Conservation (phyloP, 2,113 vertebrate species). For the Amia ocellicauda region DNA sequence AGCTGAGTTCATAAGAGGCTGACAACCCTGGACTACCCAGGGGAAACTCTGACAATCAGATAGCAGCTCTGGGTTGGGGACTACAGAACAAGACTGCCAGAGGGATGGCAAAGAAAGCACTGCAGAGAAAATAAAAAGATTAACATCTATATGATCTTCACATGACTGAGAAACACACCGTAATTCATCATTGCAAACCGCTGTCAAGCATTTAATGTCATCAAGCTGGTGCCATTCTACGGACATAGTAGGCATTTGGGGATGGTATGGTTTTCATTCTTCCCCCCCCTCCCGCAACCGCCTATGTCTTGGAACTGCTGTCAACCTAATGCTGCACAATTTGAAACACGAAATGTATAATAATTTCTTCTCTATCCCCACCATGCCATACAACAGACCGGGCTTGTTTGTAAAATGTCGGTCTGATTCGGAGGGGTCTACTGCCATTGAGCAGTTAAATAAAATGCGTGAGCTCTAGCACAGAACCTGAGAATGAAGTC, state of each 20-base stretch:
- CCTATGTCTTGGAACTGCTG: not conserved
- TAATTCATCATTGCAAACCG: not conserved
- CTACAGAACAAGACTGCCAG: not conserved
- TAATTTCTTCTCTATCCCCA: no score
- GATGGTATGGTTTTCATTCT: not conserved
- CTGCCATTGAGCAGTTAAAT: no score
- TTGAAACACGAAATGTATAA: no score
- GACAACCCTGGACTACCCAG: not conserved
- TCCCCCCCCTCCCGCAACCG: not conserved
- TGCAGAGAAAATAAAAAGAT: slow-evolving; percentile 7
- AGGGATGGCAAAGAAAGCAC: slow-evolving; percentile 6
- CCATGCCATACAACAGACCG: no score
- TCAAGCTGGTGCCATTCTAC: not conserved
- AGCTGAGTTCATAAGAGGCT: slow-evolving; percentile 3
- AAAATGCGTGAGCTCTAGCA: no score
- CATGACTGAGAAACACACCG: slow-evolving; percentile 4
- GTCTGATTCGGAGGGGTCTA: no score
- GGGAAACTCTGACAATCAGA: not conserved
- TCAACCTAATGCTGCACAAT: not conserved
- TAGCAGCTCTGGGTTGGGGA: not conserved
- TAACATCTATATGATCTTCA: slow-evolving; percentile 10
- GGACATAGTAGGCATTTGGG: no score
- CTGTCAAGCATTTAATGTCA: not conserved
- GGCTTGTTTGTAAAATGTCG: no score
- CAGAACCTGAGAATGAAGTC: no score